These are phyloP conservation scores for Hecatera dysodea DNA, from an alignment of 2,888 invertebrate genomes.

Conservation along the genomic window DNA sequence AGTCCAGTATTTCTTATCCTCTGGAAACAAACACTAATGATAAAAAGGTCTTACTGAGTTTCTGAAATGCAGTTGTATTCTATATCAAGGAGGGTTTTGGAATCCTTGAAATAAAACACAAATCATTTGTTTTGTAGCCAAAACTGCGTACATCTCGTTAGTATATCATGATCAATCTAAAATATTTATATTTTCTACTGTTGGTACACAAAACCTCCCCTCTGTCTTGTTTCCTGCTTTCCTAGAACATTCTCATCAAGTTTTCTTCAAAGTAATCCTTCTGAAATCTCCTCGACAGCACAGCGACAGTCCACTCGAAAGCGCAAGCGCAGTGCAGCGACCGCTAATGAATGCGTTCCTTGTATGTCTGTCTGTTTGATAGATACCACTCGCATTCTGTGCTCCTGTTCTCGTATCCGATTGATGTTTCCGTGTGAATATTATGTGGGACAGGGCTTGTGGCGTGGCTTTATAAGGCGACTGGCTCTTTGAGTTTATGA, in stretches of 20 bases:
- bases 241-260: background rate
- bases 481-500: background rate
- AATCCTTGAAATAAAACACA: too few relatives aligned
- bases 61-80: too few relatives aligned
- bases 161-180: too few relatives aligned
- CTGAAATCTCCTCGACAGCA: slow-evolving; percentile 7
- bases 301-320: slow-evolving; percentile 64
- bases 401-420: slow-evolving; percentile 58
- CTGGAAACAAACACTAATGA: too few relatives aligned
- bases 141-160: too few relatives aligned
- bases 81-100: too few relatives aligned
- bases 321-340: slow-evolving; percentile 71
- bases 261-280: slow-evolving; percentile 27
- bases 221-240: too few relatives aligned
- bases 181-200: too few relatives aligned
- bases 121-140: too few relatives aligned
- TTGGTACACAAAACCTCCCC: too few relatives aligned
- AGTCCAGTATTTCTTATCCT: too few relatives aligned
- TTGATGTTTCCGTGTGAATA: slow-evolving; percentile 67
- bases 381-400: slow-evolving; percentile 63
- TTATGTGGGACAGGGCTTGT: slow-evolving; percentile 29
- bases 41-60: too few relatives aligned
- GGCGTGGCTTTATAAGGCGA: slow-evolving; percentile 7
- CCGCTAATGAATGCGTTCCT: slow-evolving; percentile 73
- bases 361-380: slow-evolving; percentile 71